Percentiles rank a stretch among this genome's conserved stretches.
phyloP scores from a whole-genome alignment of 2,888 invertebrate species.

The Amphipyra tragopoginis region DNA sequence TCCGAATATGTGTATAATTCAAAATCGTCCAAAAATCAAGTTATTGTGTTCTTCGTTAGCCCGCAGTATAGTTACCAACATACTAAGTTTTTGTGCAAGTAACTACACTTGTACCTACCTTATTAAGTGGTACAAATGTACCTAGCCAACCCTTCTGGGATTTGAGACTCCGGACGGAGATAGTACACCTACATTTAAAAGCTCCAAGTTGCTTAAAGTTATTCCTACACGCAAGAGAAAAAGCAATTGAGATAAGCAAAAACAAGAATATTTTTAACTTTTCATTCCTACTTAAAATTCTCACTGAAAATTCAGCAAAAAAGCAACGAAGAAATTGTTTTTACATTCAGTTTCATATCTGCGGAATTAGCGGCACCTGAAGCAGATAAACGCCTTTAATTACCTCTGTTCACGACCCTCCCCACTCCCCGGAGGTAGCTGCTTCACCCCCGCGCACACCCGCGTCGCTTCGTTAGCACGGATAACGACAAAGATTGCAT shows the following conservation, averaged over 20 bases:
- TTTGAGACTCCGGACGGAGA: background rate
- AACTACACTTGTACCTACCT: no score
- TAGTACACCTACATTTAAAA: background rate
- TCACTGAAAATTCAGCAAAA: slow-evolving; percentile 18
- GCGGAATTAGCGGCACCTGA: slow-evolving; percentile 80
- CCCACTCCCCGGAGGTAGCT: slow-evolving; percentile 47
- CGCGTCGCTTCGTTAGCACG: slow-evolving; percentile 73
- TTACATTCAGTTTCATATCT: slow-evolving; percentile 74
- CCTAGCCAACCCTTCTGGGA: background rate
- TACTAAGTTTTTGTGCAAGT: no score
- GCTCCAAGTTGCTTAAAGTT: background rate
- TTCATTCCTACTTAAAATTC: slow-evolving; percentile 15
- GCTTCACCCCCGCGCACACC: slow-evolving; percentile 47
- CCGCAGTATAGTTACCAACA: no score
- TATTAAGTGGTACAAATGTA: no score
- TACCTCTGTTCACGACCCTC: slow-evolving; percentile 65
- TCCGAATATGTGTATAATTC: no score
- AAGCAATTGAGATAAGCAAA: slow-evolving; percentile 23
- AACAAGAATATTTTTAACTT: slow-evolving; percentile 7
- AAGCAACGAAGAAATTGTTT: slow-evolving; percentile 65
- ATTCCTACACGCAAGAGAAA: background rate
- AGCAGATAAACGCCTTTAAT: slow-evolving; percentile 84
- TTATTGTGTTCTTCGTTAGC: no score
- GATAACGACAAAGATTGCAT: slow-evolving; percentile 78
- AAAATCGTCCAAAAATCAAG: no score